Evolutionary conservation across 1,140 invertebrate genomes (phyloP).

Genomic region (Ephestia elutella): DNA sequence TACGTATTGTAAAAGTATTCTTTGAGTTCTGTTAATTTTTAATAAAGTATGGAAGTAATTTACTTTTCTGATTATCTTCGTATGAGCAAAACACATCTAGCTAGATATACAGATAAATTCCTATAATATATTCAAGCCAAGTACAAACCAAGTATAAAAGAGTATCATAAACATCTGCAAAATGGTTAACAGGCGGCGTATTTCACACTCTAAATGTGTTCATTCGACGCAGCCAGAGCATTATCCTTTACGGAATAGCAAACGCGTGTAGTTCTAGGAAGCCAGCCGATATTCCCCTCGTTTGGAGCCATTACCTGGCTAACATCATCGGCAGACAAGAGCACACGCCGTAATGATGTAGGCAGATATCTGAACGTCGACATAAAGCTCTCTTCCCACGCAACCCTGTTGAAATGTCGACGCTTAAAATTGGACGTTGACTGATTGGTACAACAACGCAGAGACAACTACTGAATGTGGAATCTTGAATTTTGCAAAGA

Average conservation of each 20-base stretch:
- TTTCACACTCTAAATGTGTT: conserved; percentile 1
- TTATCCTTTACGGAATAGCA: conserved; percentile 6
- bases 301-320: conserved; percentile 9
- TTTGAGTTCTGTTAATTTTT: no score
- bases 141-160: no score
- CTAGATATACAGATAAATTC: no score
- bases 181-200: not conserved
- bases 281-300: not conserved
- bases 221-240: not conserved
- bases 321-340: conserved; percentile 9
- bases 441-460: no score
- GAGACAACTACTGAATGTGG: no score
- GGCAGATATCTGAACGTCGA: not conserved
- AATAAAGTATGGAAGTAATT: no score
- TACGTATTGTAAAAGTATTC: no score
- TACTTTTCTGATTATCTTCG: no score
- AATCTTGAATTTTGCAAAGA: no score
- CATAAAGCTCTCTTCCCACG: conserved; percentile 34
- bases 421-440: no score
- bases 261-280: conserved; percentile 12
- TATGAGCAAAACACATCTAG: no score
- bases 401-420: conserved; percentile 13
- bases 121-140: no score
- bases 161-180: not conserved
- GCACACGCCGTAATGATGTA: not conserved